Evolutionary conservation across 2,888 invertebrate genomes (phyloP).

Genomic region (Pyrocoelia pectoralis): DNA sequence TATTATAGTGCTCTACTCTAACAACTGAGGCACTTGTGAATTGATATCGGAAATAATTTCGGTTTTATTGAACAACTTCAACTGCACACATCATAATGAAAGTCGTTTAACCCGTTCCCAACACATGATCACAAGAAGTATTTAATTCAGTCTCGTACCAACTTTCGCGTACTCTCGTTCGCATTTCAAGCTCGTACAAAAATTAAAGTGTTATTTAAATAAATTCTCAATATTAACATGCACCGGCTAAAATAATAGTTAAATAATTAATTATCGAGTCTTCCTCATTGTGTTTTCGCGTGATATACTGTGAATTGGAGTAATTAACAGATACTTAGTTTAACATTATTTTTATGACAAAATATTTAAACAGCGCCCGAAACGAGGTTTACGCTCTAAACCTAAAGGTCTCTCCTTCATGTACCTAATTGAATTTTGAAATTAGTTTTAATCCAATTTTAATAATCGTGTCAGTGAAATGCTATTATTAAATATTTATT

Average conservation of each 20-base stretch:
- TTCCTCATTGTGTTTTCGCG: background rate
- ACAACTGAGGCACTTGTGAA: background rate
- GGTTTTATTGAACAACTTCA: background rate
- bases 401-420: background rate
- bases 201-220: background rate
- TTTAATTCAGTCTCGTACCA: conserved; percentile 2
- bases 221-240: background rate
- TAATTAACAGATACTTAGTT: background rate
- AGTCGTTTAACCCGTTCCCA: conserved; percentile 8
- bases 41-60: conserved; percentile 9
- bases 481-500: conserved; percentile 8
- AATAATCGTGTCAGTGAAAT: conserved; percentile 6
- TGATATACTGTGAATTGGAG: conserved; percentile 7
- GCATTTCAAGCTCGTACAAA: background rate
- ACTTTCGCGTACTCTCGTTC: conserved; percentile 5
- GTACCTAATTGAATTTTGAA: background rate
- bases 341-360: background rate
- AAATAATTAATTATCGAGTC: background rate
- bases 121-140: background rate
- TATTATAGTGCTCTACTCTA: background rate
- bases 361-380: background rate
- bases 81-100: background rate
- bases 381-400: background rate
- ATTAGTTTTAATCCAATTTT: background rate
- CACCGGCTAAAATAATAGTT: background rate